Evolutionary conservation across 2,113 vertebrate genomes (phyloP).

Genomic region (Suncus etruscus): DNA sequence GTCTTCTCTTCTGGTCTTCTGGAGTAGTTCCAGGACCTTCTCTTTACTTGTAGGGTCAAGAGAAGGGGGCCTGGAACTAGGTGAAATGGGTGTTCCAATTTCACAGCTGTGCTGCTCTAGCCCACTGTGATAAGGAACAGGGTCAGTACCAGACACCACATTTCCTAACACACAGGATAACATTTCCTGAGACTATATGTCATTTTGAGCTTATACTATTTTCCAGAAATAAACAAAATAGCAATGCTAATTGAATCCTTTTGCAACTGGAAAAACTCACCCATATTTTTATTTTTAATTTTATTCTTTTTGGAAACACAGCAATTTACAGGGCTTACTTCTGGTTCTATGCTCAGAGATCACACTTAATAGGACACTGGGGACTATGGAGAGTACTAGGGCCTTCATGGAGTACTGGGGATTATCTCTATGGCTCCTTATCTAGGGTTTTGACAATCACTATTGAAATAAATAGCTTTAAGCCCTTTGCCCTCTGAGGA

Average conservation of each 20-base stretch:
- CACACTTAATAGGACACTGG: no score
- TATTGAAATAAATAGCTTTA: accelerated
- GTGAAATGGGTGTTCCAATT: no score
- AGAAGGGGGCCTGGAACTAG: background rate
- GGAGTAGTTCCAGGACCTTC: background rate
- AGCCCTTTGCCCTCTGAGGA: background rate
- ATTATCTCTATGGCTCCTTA: no score
- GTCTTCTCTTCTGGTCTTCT: background rate
- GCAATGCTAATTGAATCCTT: background rate
- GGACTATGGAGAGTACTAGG: no score
- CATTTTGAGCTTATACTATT: background rate
- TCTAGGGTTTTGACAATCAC: background rate
- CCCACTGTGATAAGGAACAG: background rate
- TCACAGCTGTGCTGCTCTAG: background rate
- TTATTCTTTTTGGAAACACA: no score
- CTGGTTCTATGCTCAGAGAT: no score
- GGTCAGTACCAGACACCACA: accelerated
- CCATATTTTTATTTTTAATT: background rate
- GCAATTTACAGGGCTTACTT: no score
- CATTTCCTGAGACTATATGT: background rate
- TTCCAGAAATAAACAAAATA: background rate
- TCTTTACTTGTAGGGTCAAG: background rate
- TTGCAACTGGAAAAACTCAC: background rate
- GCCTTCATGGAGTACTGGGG: no score
- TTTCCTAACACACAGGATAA: no score